A percentile compares a stretch with the other conserved stretches of the same genome.
These are phyloP conservation scores for Tribolium castaneum DNA, from an alignment of 1,140 invertebrate species.

Conservation along the genomic window DNA sequence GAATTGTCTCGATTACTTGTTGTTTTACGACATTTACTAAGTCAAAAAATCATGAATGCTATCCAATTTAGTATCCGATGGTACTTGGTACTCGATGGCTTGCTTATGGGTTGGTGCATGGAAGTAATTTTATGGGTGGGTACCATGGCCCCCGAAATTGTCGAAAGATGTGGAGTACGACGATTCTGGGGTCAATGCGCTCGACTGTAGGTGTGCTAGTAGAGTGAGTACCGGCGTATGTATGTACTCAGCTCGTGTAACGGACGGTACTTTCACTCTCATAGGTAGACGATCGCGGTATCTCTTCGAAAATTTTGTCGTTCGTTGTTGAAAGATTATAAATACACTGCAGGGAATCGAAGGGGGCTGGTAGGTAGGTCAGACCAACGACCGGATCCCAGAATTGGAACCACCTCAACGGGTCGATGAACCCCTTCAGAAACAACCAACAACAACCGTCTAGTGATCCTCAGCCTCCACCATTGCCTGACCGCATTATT, in stretches of 20 bases:
- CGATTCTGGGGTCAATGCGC: conserved; percentile 8
- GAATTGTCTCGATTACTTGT: too few species aligned
- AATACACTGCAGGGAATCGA: neutral
- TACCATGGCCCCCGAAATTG: neutral
- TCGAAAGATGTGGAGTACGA: conserved; percentile 16
- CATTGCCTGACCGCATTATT: conserved; percentile 29
- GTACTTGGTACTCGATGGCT: too few species aligned
- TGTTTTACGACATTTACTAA: too few species aligned
- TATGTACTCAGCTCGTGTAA: conserved; percentile 30
- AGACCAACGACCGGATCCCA: conserved; percentile 45
- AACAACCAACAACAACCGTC: neutral
- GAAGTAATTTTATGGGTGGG: neutral
- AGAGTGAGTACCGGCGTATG: conserved; percentile 11
- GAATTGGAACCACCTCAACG: conserved; percentile 36
- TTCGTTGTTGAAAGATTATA: neutral
- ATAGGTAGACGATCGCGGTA: conserved; percentile 39
- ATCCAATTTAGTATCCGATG: too few species aligned
- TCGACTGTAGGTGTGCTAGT: conserved; percentile 35
- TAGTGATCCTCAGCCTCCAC: conserved; percentile 27
- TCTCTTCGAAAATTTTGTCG: conserved; percentile 34
- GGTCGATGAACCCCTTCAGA: conserved; percentile 43
- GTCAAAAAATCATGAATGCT: too few species aligned
- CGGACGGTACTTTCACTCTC: conserved; percentile 34
- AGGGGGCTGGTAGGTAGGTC: conserved; percentile 43
- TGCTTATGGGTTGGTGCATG: neutral